Percentiles rank a stretch among this genome's conserved stretches.
Conservation (phyloP, 1,140 invertebrate genomes). For the Palaemon carinicauda region DNA sequence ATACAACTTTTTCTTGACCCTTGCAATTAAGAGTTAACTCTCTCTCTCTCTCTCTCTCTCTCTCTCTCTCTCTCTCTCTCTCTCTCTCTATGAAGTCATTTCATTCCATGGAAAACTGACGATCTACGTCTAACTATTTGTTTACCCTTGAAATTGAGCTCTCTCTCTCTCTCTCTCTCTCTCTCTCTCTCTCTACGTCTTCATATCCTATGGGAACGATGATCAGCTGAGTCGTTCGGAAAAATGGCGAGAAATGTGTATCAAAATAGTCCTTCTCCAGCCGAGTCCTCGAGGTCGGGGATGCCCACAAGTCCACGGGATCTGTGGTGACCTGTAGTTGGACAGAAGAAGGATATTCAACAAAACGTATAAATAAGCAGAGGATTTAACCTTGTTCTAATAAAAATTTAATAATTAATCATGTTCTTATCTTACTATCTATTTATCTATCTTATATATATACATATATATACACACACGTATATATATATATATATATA, state of each 20-base stretch:
- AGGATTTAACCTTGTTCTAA: no score
- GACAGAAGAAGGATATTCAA: background rate
- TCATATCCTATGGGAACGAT: conserved; percentile 67
- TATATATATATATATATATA: no score
- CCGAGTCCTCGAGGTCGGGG: conserved; percentile 82
- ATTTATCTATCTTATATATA: no score
- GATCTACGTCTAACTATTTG: background rate
- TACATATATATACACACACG: no score
- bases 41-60: background rate
- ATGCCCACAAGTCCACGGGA: conserved; percentile 96
- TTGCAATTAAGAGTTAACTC: background rate
- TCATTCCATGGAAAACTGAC: no score
- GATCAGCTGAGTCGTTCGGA: conserved; percentile 91
- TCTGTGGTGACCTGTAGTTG: conserved; percentile 82
- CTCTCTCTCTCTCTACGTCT: background rate
- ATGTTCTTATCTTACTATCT: no score
- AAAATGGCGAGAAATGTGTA: conserved; percentile 92
- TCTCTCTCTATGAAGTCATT: background rate
- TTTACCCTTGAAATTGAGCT: background rate
- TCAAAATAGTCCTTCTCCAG: conserved; percentile 91
- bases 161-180: background rate
- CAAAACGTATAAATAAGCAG: no score
- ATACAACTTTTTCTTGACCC: background rate
- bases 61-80: background rate
- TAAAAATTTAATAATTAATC: no score